Conservation (phyloP, 2,888 invertebrate species). For the Lasius fuliginosus region DNA sequence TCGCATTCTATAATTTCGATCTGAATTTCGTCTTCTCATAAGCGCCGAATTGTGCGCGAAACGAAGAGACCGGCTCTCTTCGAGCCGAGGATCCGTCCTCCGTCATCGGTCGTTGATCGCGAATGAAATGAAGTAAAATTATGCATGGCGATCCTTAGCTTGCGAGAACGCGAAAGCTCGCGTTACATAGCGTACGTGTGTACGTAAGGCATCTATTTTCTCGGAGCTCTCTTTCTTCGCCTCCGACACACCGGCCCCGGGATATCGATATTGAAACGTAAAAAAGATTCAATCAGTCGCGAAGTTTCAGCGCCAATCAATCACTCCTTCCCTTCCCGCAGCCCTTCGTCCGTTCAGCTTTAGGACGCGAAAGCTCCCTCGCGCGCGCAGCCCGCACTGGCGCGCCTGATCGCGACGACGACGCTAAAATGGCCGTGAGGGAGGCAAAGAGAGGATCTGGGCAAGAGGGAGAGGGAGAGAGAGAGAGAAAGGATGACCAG, state of each 20-base stretch:
- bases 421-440: conserved; percentile 82
- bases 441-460: conserved; percentile 35
- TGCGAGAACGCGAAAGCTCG: conserved; percentile 22
- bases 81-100: not conserved
- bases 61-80: not conserved
- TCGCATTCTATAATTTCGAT: conserved; percentile 14
- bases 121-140: not conserved
- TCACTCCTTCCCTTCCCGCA: conserved; percentile 75
- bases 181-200: not conserved
- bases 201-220: conserved; percentile 5
- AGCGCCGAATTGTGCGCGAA: not conserved
- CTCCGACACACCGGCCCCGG: conserved; percentile 48
- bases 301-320: conserved; percentile 86
- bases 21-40: not conserved
- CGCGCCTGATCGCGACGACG: conserved; percentile 78
- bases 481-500: conserved; percentile 44
- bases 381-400: conserved; percentile 78
- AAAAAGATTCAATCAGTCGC: conserved; percentile 86
- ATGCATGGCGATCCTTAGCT: not conserved
- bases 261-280: conserved; percentile 84
- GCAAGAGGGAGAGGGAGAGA: conserved; percentile 23
- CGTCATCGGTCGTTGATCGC: conserved; percentile 11
- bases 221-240: conserved; percentile 8
- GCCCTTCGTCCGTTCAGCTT: conserved; percentile 62
- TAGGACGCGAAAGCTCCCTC: conserved; percentile 75